Conservation (phyloP, 1,140 invertebrate species). For the honey bee (Apis mellifera) region DNA sequence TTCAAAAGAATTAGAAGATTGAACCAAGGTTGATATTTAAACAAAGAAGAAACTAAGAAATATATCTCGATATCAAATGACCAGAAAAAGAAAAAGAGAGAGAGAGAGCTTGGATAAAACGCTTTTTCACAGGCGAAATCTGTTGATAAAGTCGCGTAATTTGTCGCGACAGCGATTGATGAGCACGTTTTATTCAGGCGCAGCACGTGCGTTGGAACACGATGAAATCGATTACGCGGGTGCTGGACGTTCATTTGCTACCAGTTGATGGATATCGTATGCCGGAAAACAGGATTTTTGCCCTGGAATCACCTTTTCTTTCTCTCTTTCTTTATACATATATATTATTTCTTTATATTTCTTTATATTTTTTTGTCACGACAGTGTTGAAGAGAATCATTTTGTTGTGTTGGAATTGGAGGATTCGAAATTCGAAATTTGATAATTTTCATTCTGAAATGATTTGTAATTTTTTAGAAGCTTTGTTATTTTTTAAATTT, state of each 20-base stretch:
- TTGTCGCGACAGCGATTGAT: slow-evolving; percentile 36
- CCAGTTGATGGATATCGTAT: slow-evolving; percentile 19
- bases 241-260: slow-evolving; percentile 32
- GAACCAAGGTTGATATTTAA: background rate
- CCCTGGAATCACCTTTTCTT: too few relatives aligned
- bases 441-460: too few relatives aligned
- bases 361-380: background rate
- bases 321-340: background rate
- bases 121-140: background rate
- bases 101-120: background rate
- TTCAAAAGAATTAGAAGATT: too few relatives aligned
- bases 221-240: slow-evolving; percentile 30
- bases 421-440: too few relatives aligned
- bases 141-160: slow-evolving; percentile 29
- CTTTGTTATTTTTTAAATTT: too few relatives aligned
- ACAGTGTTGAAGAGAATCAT: background rate
- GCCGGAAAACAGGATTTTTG: slow-evolving; percentile 12
- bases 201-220: slow-evolving; percentile 19
- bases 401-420: background rate
- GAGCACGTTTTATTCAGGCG: slow-evolving; percentile 14
- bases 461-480: too few relatives aligned
- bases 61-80: background rate
- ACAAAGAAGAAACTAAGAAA: background rate
- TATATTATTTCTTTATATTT: background rate
- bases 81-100: background rate